Percentiles rank a stretch among this genome's conserved stretches.
These are phyloP conservation scores for Andrena hattorfiana DNA, from an alignment of 2,888 invertebrate genomes.

Conservation along the genomic window DNA sequence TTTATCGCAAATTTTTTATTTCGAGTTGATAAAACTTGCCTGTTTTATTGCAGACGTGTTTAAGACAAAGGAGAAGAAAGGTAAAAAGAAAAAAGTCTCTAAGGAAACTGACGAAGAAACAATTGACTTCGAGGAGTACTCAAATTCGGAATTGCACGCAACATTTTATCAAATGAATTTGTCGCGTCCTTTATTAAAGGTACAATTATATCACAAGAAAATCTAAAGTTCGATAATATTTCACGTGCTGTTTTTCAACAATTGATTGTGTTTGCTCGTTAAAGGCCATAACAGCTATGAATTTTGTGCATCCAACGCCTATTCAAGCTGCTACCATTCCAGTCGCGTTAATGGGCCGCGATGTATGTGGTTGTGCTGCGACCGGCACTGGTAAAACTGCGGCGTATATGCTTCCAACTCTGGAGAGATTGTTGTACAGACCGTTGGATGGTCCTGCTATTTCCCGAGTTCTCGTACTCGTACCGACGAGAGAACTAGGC, in stretches of 20 bases:
- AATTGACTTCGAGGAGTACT: slow-evolving; percentile 89
- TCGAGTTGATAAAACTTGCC: slow-evolving; percentile 9
- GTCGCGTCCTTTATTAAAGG: slow-evolving; percentile 96
- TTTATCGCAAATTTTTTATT: not conserved
- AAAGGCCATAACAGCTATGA: slow-evolving; percentile 93
- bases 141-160: slow-evolving; percentile 88
- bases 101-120: slow-evolving; percentile 85
- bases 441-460: slow-evolving; percentile 89
- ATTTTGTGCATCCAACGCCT: slow-evolving; percentile 97
- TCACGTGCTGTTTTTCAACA: not conserved
- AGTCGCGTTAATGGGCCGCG: slow-evolving; percentile 94
- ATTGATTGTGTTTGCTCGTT: slow-evolving; percentile 57
- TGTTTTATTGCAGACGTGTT: slow-evolving; percentile 75
- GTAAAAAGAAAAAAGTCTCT: slow-evolving; percentile 84
- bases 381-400: slow-evolving; percentile 99
- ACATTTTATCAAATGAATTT: slow-evolving; percentile 98
- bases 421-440: slow-evolving; percentile 96
- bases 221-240: not conserved
- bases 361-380: slow-evolving; percentile 99
- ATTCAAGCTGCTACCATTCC: slow-evolving; percentile 99
- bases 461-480: slow-evolving; percentile 95
- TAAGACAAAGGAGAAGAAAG: slow-evolving; percentile 80
- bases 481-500: slow-evolving; percentile 98
- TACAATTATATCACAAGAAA: slow-evolving; percentile 72
- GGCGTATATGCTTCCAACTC: slow-evolving; percentile 98